Percentiles rank a stretch among this genome's conserved stretches.
Conservation (phyloP, 1,140 invertebrate genomes). For the Aphis craccivora region DNA sequence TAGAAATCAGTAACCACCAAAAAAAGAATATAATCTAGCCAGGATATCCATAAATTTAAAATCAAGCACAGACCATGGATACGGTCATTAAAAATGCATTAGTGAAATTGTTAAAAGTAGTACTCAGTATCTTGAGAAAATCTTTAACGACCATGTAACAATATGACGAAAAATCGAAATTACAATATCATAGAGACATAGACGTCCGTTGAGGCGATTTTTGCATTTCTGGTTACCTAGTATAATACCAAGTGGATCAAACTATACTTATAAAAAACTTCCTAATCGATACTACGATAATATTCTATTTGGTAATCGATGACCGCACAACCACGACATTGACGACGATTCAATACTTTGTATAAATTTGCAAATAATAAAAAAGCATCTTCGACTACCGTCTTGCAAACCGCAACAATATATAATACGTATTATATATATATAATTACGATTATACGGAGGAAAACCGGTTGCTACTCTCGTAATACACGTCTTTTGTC, state of each 20-base stretch:
- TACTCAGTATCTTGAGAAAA: neutral
- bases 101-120: neutral
- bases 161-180: neutral
- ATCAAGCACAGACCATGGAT: neutral
- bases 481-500: slow-evolving; percentile 2
- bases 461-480: neutral
- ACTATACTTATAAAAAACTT: neutral
- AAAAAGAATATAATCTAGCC: no score
- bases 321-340: neutral
- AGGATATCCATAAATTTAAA: no score
- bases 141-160: neutral
- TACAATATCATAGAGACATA: neutral
- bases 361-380: slow-evolving; percentile 9
- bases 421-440: neutral
- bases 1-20: no score
- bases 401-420: neutral
- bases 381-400: slow-evolving; percentile 12
- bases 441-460: neutral
- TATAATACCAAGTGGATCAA: neutral
- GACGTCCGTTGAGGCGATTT: neutral
- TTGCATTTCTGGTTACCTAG: neutral
- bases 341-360: neutral
- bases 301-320: neutral
- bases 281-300: neutral
- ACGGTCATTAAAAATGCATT: neutral